Conservation (phyloP, 2,113 vertebrate species). For the Serilophus lunatus region DNA sequence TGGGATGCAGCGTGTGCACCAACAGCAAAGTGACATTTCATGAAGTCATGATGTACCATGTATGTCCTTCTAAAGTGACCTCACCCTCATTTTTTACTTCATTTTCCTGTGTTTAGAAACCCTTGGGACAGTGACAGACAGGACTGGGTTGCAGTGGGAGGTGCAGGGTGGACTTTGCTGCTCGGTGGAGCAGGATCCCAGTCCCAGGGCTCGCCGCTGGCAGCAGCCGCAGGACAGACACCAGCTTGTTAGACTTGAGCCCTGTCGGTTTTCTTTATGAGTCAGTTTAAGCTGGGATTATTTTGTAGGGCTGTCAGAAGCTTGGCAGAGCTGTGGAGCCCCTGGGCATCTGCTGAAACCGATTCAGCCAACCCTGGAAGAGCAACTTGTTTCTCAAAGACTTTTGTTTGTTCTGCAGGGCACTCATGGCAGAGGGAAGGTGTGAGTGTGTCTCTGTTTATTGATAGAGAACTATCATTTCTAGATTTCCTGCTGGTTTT, state of each 20-base stretch:
- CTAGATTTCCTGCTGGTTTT: not conserved
- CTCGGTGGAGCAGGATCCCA: not conserved
- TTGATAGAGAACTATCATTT: not conserved
- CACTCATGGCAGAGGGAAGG: not conserved
- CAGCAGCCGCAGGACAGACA: not conserved
- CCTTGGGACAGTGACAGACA: not conserved
- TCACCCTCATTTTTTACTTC: not conserved
- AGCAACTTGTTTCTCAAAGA: not conserved
- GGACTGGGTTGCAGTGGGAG: not conserved
- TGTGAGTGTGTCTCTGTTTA: not conserved
- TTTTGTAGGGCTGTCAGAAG: slow-evolving; percentile 17
- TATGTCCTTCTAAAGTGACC: not conserved
- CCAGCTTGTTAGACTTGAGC: not conserved
- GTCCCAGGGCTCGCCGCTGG: fast-evolving
- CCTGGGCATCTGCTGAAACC: slow-evolving; percentile 20
- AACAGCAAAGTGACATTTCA: not conserved
- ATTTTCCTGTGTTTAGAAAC: not conserved
- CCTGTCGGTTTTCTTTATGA: not conserved
- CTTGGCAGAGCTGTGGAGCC: slow-evolving; percentile 17
- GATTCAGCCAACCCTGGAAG: not conserved
- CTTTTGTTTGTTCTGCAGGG: not conserved
- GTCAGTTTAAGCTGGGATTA: slow-evolving; percentile 20
- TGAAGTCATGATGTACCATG: not conserved
- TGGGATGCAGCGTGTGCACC: fast-evolving
- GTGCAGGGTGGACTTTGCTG: not conserved